These are phyloP conservation scores for Antheraea yamamai DNA, from an alignment of 2,888 invertebrate species.

Conservation along the genomic window DNA sequence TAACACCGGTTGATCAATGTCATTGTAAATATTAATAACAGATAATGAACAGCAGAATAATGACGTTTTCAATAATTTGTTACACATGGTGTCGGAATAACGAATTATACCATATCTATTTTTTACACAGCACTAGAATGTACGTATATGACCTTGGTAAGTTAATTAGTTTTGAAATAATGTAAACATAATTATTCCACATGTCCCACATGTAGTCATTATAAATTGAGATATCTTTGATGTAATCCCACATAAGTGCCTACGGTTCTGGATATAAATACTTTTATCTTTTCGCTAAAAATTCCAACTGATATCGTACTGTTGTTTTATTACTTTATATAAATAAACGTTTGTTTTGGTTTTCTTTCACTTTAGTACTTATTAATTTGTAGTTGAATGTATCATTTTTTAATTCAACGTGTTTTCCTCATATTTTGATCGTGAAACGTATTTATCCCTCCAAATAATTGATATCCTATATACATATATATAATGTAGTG, in stretches of 20 bases:
- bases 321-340: not conserved
- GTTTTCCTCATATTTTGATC: not conserved
- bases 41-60: no score
- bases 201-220: no score
- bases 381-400: not conserved
- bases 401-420: not conserved
- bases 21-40: no score
- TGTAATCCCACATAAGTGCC: not conserved
- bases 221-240: not conserved
- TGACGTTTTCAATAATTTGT: no score
- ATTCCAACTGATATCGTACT: conserved; percentile 3
- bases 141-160: no score
- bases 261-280: not conserved
- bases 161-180: no score
- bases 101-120: no score
- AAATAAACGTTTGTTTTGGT: conserved; percentile 8
- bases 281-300: conserved; percentile 1
- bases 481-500: no score
- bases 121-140: no score
- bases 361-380: not conserved
- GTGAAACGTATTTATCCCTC: not conserved
- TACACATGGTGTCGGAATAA: no score
- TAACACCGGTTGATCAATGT: no score
- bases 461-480: not conserved
- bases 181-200: no score